Conservation (phyloP, 2,888 invertebrate genomes). For the Archaeoteleia sp. region DNA sequence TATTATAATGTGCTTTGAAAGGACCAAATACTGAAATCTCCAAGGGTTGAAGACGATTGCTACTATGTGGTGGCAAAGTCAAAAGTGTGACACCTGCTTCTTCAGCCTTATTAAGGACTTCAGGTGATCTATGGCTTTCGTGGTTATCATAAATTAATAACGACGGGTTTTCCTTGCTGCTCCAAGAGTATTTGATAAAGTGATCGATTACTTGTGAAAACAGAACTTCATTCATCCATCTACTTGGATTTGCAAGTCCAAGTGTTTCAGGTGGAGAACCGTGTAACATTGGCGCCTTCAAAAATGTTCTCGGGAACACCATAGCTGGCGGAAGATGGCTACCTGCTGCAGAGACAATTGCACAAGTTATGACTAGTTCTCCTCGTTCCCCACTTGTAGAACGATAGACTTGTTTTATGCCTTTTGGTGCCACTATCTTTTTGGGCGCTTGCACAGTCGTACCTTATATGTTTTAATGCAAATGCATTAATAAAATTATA, state of each 20-base stretch:
- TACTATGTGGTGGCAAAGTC: conserved; percentile 66
- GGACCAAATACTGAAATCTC: conserved; percentile 59
- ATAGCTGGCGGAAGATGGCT: conserved; percentile 67
- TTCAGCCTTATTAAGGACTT: conserved; percentile 57
- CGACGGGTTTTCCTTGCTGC: conserved; percentile 56
- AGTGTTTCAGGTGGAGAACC: conserved; percentile 41
- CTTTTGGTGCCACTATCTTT: conserved; percentile 66
- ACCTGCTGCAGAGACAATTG: conserved; percentile 66
- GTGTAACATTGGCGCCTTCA: conserved; percentile 36
- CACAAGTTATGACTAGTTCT: conserved; percentile 63
- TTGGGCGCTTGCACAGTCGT: conserved; percentile 68
- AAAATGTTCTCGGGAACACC: conserved; percentile 47
- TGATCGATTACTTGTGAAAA: conserved; percentile 54
- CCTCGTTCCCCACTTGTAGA: conserved; percentile 71
- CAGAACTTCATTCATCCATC: conserved; percentile 49
- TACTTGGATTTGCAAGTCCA: conserved; percentile 39
- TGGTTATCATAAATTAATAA: conserved; percentile 62
- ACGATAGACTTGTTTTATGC: conserved; percentile 69
- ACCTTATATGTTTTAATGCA: too few species aligned
- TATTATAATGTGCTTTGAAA: conserved; percentile 53
- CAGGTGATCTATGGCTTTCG: conserved; percentile 49
- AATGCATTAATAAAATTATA: too few species aligned
- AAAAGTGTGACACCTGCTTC: conserved; percentile 63
- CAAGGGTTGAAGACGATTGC: conserved; percentile 65
- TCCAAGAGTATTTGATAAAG: conserved; percentile 61